These are phyloP conservation scores for Hycleus phaleratus DNA, from an alignment of 1,140 invertebrate genomes.

Conservation along the genomic window DNA sequence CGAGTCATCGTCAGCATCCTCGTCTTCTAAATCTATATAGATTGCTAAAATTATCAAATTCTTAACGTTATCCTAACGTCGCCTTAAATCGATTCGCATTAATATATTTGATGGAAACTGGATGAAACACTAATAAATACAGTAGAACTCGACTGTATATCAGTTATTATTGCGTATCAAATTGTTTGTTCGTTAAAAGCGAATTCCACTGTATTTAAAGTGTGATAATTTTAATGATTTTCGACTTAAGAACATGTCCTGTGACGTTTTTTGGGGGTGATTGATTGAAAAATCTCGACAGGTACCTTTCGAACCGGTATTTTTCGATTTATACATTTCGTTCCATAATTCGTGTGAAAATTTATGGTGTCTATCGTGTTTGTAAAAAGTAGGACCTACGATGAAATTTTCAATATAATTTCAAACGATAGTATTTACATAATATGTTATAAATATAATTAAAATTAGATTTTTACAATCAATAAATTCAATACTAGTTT, in stretches of 20 bases:
- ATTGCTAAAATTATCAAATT: constrained; percentile 42
- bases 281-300: constrained; percentile 1
- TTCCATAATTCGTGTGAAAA: constrained; percentile 31
- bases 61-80: no score
- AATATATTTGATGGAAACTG: no score
- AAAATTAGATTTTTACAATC: no score
- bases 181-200: no score
- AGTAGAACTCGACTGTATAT: no score
- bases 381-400: constrained; percentile 22
- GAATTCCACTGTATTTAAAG: no score
- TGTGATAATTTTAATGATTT: no score
- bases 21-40: constrained; percentile 51
- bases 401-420: constrained; percentile 14
- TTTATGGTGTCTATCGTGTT: constrained; percentile 31
- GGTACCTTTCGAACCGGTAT: constrained; percentile 29
- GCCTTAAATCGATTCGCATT: no score
- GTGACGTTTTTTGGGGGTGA: constrained; percentile 6
- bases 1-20: constrained; percentile 40
- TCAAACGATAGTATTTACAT: background rate
- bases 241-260: background rate
- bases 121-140: no score
- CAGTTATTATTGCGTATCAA: no score
- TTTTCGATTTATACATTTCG: constrained; percentile 27
- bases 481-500: background rate
- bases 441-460: background rate